Base-by-base conservation (phyloP, 64 coral and sea anemone species). In the Montipora capricornis region DNA sequence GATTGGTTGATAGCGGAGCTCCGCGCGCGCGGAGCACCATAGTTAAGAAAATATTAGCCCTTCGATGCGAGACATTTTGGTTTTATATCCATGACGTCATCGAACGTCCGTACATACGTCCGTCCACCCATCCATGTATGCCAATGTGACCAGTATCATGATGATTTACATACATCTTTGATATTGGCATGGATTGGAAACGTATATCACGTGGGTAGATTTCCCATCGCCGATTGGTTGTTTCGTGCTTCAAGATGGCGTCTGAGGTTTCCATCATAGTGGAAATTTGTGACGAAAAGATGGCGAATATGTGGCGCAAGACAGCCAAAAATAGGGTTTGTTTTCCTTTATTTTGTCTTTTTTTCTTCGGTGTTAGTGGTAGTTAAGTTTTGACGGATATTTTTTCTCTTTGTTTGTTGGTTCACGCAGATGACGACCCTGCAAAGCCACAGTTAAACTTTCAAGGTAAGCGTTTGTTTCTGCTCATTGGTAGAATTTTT, bases 201-300 rank as follows among this genome's bases (percentile, higher is more conserved):
- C 19, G 19, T 74, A 74, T 24, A 29, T 74, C 71, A 74, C 71
- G 71, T 74, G 71, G 47, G 77, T n/a, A 19, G 77, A 52, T 80
- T 80, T 80, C 49, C 51, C 47, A 80, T 57, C 49, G 47, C 77
- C 77, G 49, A 80, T 57, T 80, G 77, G 77, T 80, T 80, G 77
- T 80, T 57, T 80, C 48, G 77, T 80, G 49, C 77, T 80, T 20
- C 77, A 80, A 57, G 77, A 51, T 80, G 77, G 77, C 14, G 77
- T 80, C 77, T 80, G 16, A 19, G 49, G 77, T n/a, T 80, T 53
- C 77, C 47, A 55, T 80, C 77, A 80, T 55, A 80, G 77, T 53
- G 77, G 77, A 80, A 80, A 80, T 24, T 80, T 80, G 49, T 80
- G 16, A 80, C 47, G 77, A 80, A 80, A 80, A 80, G 77, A 80